Conservation (phyloP, 2,888 invertebrate species). For the Phasia obesa region DNA sequence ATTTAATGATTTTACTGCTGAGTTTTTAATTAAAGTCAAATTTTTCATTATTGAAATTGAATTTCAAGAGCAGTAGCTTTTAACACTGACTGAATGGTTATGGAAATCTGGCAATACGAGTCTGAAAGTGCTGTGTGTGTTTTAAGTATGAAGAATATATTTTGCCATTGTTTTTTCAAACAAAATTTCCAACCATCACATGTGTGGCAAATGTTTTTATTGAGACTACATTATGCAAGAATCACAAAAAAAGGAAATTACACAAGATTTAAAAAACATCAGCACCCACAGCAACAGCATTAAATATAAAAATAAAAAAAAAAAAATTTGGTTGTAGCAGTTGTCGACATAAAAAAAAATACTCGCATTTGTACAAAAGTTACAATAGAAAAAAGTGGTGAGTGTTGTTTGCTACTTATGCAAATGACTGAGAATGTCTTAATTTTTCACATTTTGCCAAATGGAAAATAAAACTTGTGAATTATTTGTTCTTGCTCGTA, state of each 20-base stretch:
- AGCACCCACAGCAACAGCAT: conserved; percentile 50
- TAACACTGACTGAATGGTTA: not conserved
- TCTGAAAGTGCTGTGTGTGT: conserved; percentile 17
- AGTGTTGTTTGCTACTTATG: conserved; percentile 69
- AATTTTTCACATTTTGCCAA: conserved; percentile 68
- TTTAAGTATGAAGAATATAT: conserved; percentile 53
- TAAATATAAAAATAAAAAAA: conserved; percentile 9
- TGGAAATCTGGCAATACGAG: conserved; percentile 37
- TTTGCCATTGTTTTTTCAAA: conserved; percentile 29
- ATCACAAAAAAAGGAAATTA: conserved; percentile 47
- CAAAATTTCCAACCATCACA: conserved; percentile 56
- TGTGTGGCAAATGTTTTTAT: conserved; percentile 69
- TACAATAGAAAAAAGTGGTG: conserved; percentile 25
- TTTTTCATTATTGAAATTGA: conserved; percentile 70
- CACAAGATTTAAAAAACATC: conserved; percentile 61
- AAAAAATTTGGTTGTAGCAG: conserved; percentile 46
- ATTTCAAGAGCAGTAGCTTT: conserved; percentile 56
- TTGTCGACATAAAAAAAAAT: conserved; percentile 44
- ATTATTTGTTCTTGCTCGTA: conserved; percentile 43
- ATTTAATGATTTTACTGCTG: conserved; percentile 65
- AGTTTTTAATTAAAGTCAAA: conserved; percentile 71
- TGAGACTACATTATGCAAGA: conserved; percentile 67
- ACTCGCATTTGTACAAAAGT: conserved; percentile 34
- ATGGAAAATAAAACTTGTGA: conserved; percentile 66
- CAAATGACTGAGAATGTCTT: conserved; percentile 70